Conservation (phyloP, 2,888 invertebrate genomes). For the Apamea anceps region DNA sequence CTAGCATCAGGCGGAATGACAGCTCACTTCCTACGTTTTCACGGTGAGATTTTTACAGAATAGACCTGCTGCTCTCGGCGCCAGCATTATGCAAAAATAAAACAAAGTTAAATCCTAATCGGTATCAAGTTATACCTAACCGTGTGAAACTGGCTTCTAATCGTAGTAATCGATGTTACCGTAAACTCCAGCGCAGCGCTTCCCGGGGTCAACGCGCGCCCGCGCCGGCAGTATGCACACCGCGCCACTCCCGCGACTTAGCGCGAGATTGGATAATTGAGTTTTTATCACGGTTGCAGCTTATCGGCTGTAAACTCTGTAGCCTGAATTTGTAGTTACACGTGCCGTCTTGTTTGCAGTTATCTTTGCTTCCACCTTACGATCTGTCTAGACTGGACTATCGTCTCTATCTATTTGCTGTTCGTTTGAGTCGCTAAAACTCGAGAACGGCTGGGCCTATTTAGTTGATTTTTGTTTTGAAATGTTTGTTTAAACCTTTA, state of each 20-base stretch:
- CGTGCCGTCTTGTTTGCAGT: neutral
- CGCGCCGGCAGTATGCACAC: conserved; percentile 13
- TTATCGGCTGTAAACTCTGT: neutral
- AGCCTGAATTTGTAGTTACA: conserved; percentile 13
- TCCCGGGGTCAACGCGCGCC: conserved; percentile 50
- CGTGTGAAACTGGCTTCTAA: conserved; percentile 24
- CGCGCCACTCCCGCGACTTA: conserved; percentile 25
- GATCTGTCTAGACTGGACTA: too few species aligned
- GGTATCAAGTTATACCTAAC: neutral
- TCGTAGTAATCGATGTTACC: conserved; percentile 59
- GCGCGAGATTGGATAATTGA: neutral
- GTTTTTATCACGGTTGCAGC: conserved; percentile 6
- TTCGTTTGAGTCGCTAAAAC: too few species aligned
- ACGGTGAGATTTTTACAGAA: too few species aligned
- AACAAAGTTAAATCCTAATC: neutral
- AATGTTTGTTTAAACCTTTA: too few species aligned
- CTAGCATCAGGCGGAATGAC: too few species aligned
- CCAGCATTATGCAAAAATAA: conserved; percentile 5
- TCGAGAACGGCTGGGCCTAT: too few species aligned
- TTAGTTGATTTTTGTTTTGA: too few species aligned
- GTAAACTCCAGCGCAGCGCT: conserved; percentile 39
- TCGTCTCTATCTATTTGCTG: too few species aligned
- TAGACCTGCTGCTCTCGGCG: neutral
- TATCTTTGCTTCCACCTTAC: too few species aligned
- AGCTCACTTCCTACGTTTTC: too few species aligned